Evolutionary conservation across 2,888 invertebrate genomes (phyloP), one percentile per base, ranked within the genome.

Genomic region (Zaprionus bogoriensis): DNA sequence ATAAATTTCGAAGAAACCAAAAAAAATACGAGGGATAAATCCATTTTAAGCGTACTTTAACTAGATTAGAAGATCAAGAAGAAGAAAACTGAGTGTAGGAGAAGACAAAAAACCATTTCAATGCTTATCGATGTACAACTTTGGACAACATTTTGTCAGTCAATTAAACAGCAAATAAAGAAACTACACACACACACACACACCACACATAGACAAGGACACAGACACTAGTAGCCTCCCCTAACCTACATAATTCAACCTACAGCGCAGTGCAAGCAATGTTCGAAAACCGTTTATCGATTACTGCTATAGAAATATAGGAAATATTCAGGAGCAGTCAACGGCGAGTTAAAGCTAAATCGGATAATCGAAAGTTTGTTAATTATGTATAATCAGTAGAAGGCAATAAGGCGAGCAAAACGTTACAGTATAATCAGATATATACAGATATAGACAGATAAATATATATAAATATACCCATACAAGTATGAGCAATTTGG

Each of bases 111-210:
- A 44, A 41, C 30, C 41, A 53, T 20, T 5, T 38, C 12, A 50
- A 50, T 59, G 62, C 69, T 70, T 69, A 65, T 86, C 59, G 66
- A 73, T 81, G 73, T 75, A 73, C 60, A 64, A 68, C 63, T 50
- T 48, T 71, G 75, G 69, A 64, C 67, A 27, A 74, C 36, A 70
- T 63, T 84, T 77, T 81, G 82, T 73, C 85, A 71, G 82, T 82
- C 82, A 82, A 82, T 86, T 86, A 82, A 69, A 57, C 61, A 45
- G 27, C 25, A 25, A 12, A 23, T 4, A 22, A n/a, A 10, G 25
- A 10, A 41, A 53, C 3, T 14, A 41, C 20, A 10, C n/a, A 38
- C 10, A 42, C n/a, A 50, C 38, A 57, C 51, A 62, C 72, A 28
- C 19, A 12, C n/a, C 22, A 17, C 19, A 45, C n/a, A 45, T 6